phyloP scores from a whole-genome alignment of 2,888 invertebrate species.

The Acrocera orbiculus region DNA sequence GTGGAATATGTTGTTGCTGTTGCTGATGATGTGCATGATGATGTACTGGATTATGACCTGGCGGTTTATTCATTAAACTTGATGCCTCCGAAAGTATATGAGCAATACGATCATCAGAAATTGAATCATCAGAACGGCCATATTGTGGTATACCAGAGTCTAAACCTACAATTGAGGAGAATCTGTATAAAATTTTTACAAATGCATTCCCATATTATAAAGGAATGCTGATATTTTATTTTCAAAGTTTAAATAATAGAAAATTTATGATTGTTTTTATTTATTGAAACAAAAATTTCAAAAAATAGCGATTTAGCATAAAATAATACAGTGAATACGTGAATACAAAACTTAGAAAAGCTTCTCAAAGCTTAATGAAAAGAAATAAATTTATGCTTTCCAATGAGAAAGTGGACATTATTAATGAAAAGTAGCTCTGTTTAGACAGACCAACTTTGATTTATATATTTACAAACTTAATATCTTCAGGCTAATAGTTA shows the following conservation, averaged over 20 bases:
- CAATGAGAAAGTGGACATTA: too few species aligned
- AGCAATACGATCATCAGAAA: constrained; percentile 80
- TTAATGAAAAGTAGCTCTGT: too few species aligned
- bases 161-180: constrained; percentile 17
- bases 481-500: too few species aligned
- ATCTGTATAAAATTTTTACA: constrained; percentile 11
- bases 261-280: neutral
- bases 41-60: constrained; percentile 17
- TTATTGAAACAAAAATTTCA: too few species aligned
- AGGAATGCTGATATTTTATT: neutral
- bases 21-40: constrained; percentile 31
- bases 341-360: too few species aligned
- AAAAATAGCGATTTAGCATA: too few species aligned
- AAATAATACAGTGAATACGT: too few species aligned
- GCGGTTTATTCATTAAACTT: constrained; percentile 61
- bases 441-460: too few species aligned
- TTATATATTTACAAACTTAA: too few species aligned
- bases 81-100: constrained; percentile 89
- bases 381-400: too few species aligned
- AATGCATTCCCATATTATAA: constrained; percentile 3
- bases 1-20: constrained; percentile 33
- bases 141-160: constrained; percentile 67
- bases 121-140: constrained; percentile 55
- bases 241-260: neutral
- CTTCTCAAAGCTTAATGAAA: too few species aligned